A percentile compares a stretch with the other conserved stretches of the same genome.
Evolutionary conservation across 2,797 vertebrate genomes (phyloP).

Genomic region (Pampus argenteus): DNA sequence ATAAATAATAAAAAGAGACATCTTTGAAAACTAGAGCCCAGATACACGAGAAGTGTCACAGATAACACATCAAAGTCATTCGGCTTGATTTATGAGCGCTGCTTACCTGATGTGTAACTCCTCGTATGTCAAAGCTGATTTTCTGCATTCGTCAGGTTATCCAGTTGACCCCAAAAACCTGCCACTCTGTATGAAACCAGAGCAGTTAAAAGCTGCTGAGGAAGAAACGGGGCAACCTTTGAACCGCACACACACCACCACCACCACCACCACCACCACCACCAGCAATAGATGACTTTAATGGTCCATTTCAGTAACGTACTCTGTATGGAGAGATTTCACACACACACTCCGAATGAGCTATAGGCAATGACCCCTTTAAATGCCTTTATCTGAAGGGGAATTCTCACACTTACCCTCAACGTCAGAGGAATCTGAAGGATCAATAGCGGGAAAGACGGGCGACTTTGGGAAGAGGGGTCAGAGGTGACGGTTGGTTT

Average conservation of each 20-base stretch:
- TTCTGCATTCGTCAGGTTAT: conserved; percentile 40
- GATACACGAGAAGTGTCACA: not conserved
- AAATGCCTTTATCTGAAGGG: conserved; percentile 69
- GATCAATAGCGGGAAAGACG: conserved; percentile 76
- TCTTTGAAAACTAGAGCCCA: not conserved
- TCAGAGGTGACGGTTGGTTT: conserved; percentile 73
- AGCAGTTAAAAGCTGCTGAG: conserved; percentile 11
- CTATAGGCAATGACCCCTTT: conserved; percentile 60
- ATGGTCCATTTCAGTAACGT: conserved; percentile 54
- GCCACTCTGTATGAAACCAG: conserved; percentile 16
- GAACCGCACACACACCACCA: conserved; percentile 31
- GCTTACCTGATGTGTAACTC: conserved; percentile 66
- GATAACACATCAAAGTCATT: not conserved
- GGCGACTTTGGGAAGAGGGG: conserved; percentile 50
- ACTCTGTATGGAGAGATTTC: conserved; percentile 62
- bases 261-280: not conserved
- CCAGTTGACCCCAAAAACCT: conserved; percentile 41
- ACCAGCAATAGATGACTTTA: conserved; percentile 42
- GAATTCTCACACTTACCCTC: conserved; percentile 78
- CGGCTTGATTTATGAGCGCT: conserved; percentile 31
- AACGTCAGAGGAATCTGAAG: conserved; percentile 69
- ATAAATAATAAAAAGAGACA: not conserved
- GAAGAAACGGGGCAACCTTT: conserved; percentile 54
- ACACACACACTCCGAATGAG: conserved; percentile 59
- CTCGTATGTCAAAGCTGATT: conserved; percentile 26